Base-by-base conservation (phyloP, 2,888 invertebrate genomes). In the Microchrysa polita region DNA sequence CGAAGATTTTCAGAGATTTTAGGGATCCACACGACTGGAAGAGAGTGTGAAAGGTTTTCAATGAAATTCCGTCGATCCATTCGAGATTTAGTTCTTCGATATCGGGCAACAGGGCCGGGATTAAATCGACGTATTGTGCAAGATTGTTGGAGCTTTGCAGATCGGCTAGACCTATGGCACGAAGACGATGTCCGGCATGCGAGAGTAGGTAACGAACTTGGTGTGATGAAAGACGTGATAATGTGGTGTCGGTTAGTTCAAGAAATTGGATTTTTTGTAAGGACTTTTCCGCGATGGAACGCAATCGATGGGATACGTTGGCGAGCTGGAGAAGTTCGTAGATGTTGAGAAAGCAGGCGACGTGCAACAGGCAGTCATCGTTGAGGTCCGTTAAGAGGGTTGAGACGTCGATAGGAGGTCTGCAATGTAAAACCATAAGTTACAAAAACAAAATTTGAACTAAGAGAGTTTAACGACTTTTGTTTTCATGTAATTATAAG, bases 361-460 rank as follows among this genome's bases (percentile, higher is more conserved):
- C n/a, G n/a, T 59, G 59, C 23, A 59, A 10, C 1, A 59, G 59
- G n/a, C 59, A 59, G n/a, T 59, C 22, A n/a, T 59, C 59, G 12
- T 59, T 59, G n/a, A 59, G 59, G 12, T 59, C 59, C 9, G n/a
- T 23, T 20, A 59, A 14, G n/a, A 23, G 4, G 20, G 22, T 59
- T n/a, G n/a, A n/a, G n/a, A n/a, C n/a, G n/a, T n/a, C n/a, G n/a
- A n/a, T n/a, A n/a, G n/a, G n/a, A n/a, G n/a, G n/a, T n/a, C n/a
- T n/a, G n/a, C n/a, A n/a, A n/a, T n/a, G n/a, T n/a, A n/a, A n/a
- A n/a, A n/a, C n/a, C n/a, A n/a, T n/a, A n/a, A n/a, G n/a, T n/a
- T n/a, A n/a, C n/a, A n/a, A n/a, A n/a, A n/a, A n/a, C n/a, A n/a
- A n/a, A n/a, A n/a, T n/a, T n/a, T n/a, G n/a, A n/a, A n/a, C n/a